Base-by-base conservation (phyloP, 2,113 vertebrate species). In the Barbus barbus region DNA sequence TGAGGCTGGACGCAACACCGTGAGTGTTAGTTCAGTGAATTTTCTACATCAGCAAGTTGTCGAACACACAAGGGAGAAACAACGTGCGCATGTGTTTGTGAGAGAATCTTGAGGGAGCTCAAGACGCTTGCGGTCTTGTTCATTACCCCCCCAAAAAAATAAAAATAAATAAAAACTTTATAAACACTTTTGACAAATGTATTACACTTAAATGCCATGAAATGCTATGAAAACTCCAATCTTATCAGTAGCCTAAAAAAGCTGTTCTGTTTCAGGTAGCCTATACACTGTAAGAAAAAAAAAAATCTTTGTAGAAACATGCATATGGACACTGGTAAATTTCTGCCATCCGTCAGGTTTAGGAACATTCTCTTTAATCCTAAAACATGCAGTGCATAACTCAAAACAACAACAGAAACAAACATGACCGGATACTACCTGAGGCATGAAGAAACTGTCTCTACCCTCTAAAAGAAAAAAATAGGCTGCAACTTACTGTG, bases 1-100 rank as follows among this genome's bases (percentile, higher is more conserved):
- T 91, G 91, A 93, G 83, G 84, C 88, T 92, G 90, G 91, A 91
- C 93, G 90, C 89, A 91, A 91, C 93, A 88, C 81, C 84, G 76
- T 81, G 83, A 90, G 90, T 87, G 88, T 89, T 88, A 85, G 86
- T 85, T 90, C 83, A 85, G 88, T 88, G 26, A 89, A 91, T 77
- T 81, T 86, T 83, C 78, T 61, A 81, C 46, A 78, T 71, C 81
- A 46, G 60, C 69, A 36, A 46, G 41, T 67, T 85, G 74, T 72
- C 83, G 74, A 76, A 87, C 86, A 83, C 80, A 46, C 83, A 73
- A 38, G 86, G 51, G 82, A 81, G 36, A 81, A 82, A 69, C 60
- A 61, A 77, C 63, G 73, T 41, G 87, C 83, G 86, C 63, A 22
- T 44, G 36, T 73, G 69, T 73, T 73, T 44, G n/a, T 65, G 65